These are phyloP conservation scores for Phragmatobia fuliginosa DNA, from an alignment of 2,888 invertebrate species.

Conservation along the genomic window DNA sequence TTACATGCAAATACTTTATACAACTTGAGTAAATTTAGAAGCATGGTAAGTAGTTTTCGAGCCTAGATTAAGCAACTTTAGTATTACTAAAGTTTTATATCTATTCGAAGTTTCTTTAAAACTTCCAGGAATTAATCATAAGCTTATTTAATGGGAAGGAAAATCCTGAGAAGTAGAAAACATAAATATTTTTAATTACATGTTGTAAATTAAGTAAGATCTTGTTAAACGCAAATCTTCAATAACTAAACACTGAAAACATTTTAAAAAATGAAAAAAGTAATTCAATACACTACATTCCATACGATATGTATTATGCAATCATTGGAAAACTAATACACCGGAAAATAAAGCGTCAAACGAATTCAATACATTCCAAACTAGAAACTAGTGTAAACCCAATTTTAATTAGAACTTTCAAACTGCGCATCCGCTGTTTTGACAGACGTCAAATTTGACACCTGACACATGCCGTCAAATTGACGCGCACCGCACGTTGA, in stretches of 20 bases:
- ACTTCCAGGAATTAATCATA: neutral
- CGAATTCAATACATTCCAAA: slow-evolving; percentile 22
- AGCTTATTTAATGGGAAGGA: neutral
- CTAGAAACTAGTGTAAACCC: slow-evolving; percentile 22
- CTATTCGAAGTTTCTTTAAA: neutral
- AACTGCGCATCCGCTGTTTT: slow-evolving; percentile 42
- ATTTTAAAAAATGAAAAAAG: neutral
- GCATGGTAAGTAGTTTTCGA: neutral
- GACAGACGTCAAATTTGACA: slow-evolving; percentile 60
- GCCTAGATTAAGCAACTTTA: neutral
- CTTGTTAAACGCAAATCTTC: neutral
- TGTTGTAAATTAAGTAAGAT: neutral
- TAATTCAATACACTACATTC: neutral
- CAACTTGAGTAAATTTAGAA: neutral
- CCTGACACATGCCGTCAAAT: slow-evolving; percentile 58
- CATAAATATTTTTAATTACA: too few species aligned
- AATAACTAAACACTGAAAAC: too few species aligned
- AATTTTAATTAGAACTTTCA: slow-evolving; percentile 43
- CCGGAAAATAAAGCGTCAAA: slow-evolving; percentile 18
- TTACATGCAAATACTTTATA: neutral
- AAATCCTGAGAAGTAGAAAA: neutral
- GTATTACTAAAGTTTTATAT: neutral
- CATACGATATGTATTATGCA: neutral
- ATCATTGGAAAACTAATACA: neutral
- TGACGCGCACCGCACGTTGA: slow-evolving; percentile 51